Conservation (phyloP, 2,797 vertebrate species). For the Argya squamiceps region DNA sequence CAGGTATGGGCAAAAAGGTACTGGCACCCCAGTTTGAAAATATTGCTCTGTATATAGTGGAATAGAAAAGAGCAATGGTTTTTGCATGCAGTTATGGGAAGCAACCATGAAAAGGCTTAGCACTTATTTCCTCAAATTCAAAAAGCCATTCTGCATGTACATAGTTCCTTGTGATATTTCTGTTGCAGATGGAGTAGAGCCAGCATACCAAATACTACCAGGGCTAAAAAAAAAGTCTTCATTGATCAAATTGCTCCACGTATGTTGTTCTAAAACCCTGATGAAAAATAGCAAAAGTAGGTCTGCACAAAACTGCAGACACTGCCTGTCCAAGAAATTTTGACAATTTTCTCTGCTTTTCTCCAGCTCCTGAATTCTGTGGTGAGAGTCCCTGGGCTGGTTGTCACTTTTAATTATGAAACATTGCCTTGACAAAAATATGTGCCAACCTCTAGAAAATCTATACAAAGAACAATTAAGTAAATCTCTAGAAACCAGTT, state of each 20-base stretch:
- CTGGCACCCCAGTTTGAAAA: background rate
- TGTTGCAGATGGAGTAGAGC: background rate
- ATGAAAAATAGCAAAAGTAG: background rate
- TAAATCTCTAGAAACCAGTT: background rate
- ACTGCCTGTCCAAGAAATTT: background rate
- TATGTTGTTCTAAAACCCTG: background rate
- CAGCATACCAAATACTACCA: background rate
- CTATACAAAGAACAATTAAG: background rate
- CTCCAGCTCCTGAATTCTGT: background rate
- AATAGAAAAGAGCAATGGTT: background rate
- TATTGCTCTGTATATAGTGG: background rate
- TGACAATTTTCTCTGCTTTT: background rate
- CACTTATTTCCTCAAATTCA: background rate
- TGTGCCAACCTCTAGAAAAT: background rate
- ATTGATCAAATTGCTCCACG: background rate
- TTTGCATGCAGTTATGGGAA: background rate
- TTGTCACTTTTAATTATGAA: background rate
- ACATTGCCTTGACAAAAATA: background rate
- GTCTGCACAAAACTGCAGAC: background rate
- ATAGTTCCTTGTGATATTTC: background rate
- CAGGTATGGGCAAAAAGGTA: background rate
- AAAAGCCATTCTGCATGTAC: background rate
- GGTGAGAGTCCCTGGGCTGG: background rate
- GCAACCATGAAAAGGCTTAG: background rate
- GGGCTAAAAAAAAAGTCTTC: background rate